Conservation (phyloP, 1,140 invertebrate genomes). For the Aphelinus atriplicis region DNA sequence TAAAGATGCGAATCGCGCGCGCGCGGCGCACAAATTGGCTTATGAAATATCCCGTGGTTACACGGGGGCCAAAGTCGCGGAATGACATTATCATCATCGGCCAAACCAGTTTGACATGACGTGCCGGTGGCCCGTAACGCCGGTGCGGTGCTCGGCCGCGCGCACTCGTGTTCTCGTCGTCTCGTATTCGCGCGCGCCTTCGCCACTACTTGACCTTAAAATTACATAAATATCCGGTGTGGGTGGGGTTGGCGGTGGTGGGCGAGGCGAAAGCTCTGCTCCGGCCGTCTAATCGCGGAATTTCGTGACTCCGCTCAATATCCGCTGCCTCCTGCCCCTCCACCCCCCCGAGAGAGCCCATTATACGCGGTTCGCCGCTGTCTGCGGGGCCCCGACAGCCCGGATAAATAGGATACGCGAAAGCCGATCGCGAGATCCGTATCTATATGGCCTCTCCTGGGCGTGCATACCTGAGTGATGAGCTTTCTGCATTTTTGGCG, state of each 20-base stretch:
- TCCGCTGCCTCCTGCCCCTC: not conserved
- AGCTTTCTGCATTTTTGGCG: too few species aligned
- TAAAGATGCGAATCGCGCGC: not conserved
- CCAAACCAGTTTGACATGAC: constrained; percentile 14
- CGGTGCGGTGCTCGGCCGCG: too few species aligned
- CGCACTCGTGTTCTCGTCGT: not conserved
- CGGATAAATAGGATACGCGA: constrained; percentile 24
- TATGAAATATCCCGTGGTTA: not conserved
- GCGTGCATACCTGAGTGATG: too few species aligned
- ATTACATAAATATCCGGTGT: constrained; percentile 23
- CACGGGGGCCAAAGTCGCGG: not conserved
- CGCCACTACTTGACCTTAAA: constrained; percentile 23
- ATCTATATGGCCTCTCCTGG: not conserved
- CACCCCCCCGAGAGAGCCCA: not conserved
- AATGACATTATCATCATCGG: constrained; percentile 15
- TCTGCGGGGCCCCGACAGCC: too few species aligned
- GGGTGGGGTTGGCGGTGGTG: not conserved
- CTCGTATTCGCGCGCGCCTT: not conserved
- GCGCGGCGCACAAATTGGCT: not conserved
- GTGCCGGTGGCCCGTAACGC: not conserved
- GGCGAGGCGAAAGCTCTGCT: too few species aligned
- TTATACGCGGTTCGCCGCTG: too few species aligned
- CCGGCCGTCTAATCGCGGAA: constrained; percentile 21
- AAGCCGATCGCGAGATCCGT: not conserved
- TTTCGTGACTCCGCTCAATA: constrained; percentile 38